phyloP scores from a whole-genome alignment of 2,797 vertebrate species.

The Pipistrellus pygmaeus region DNA sequence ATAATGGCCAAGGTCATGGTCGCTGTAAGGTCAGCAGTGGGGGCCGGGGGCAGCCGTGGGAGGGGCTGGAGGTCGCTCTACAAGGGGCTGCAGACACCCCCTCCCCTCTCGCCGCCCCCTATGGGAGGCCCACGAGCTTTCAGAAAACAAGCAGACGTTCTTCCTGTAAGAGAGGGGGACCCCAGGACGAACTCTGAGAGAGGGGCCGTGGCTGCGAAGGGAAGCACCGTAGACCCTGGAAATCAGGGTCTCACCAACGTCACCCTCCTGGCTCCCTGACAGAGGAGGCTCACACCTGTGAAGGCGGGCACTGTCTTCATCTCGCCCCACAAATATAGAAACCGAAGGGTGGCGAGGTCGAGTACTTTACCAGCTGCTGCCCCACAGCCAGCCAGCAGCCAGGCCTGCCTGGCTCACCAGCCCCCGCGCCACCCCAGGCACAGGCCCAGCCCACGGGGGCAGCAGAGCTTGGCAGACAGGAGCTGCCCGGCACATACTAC shows the following conservation, averaged over 20 bases:
- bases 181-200: neutral
- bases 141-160: neutral
- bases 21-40: neutral
- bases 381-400: rapidly evolving
- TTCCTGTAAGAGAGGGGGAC: neutral
- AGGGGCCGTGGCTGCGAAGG: neutral
- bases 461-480: neutral
- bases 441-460: neutral
- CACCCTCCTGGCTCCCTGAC: neutral
- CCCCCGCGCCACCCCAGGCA: neutral
- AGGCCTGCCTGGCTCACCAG: neutral
- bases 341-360: rapidly evolving
- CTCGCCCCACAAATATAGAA: rapidly evolving
- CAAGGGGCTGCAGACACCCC: no score
- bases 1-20: neutral
- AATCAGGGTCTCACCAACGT: neutral
- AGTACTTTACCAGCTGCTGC: rapidly evolving
- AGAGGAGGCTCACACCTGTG: neutral
- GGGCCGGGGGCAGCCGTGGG: neutral
- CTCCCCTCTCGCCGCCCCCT: neutral
- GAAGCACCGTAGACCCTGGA: neutral
- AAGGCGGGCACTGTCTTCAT: neutral
- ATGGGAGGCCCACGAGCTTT: neutral
- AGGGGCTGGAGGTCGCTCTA: neutral
- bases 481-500: neutral